Evolutionary conservation across 2,888 invertebrate genomes (phyloP), one percentile per base, ranked within the genome.

Genomic region (Oeneis ivallda): DNA sequence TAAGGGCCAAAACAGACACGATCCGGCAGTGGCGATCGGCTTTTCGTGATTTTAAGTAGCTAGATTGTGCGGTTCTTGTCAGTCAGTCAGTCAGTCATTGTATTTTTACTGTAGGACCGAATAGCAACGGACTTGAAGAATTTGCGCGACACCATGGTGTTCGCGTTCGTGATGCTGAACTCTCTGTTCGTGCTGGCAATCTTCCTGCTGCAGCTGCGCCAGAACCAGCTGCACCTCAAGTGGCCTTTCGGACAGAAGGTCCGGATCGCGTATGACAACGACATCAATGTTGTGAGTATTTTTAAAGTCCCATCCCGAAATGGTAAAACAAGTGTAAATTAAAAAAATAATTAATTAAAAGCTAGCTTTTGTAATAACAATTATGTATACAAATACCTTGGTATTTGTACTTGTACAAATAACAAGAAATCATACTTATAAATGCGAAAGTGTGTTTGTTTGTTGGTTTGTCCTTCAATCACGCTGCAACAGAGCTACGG

Each of bases 81-180:
- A 26, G 26, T 26, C 1, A 26, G 26, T 26, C 1, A 26, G 26
- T 26, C 2, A 26, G 41, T 41, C 41, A 11, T 11, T 13, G 11
- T 41, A 41, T 13, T 13, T 13, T 13, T 45, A 15, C 47, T 65
- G 15, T 93, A 97, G 97, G 96, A 95, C 76, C 95, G 97, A 86
- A 96, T 98, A 81, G 96, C 96, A 75, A 92, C 93, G 75, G 98
- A 98, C 83, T 93, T 99, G 80, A 96, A 97, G 92, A 98, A 98
- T 81, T 93, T 99, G 69, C 95, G 99, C 74, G 98, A 99, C 93
- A 96, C 96, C 79, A 96, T 96, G 78, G 98, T 98, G 70, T 98
- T 98, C 85, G 97, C 96, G 71, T 99, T 99, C 93, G 96, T 99
- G 92, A 99, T 99, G 98, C 89, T 99, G 83, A 99, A 99, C 91